Conservation (phyloP, 2,797 vertebrate species). For the Aphelocoma californica region DNA sequence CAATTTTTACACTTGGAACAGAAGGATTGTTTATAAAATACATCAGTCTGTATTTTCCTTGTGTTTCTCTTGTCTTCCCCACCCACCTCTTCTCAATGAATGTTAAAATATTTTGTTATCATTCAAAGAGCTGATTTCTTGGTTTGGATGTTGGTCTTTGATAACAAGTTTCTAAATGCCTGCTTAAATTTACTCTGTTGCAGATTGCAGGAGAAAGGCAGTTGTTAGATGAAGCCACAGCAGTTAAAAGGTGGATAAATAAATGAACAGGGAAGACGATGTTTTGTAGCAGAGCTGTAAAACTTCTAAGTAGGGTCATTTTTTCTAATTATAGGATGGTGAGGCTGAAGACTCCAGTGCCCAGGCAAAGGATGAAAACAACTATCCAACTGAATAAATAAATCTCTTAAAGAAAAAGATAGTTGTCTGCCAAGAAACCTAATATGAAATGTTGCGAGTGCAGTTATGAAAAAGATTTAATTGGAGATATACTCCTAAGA, state of each 20-base stretch:
- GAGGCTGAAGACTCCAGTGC: conserved; percentile 56
- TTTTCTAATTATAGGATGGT: conserved; percentile 68
- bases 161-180: neutral
- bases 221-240: neutral
- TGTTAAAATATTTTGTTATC: neutral
- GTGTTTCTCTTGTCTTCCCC: neutral
- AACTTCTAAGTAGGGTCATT: conserved; percentile 53
- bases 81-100: neutral
- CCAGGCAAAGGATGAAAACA: conserved; percentile 72
- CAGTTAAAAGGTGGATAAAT: conserved; percentile 44
- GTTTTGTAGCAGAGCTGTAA: conserved; percentile 35
- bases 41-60: neutral
- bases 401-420: conserved; percentile 75
- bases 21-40: neutral
- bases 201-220: neutral
- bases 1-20: neutral
- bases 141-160: neutral
- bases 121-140: neutral
- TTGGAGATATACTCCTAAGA: conserved; percentile 76
- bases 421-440: conserved; percentile 75
- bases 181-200: neutral
- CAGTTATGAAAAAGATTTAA: conserved; percentile 76
- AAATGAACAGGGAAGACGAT: conserved; percentile 36
- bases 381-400: conserved; percentile 76
- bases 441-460: conserved; percentile 72